phyloP scores from a whole-genome alignment of 2,888 invertebrate genomes.

The Scaptomyza reducta region DNA sequence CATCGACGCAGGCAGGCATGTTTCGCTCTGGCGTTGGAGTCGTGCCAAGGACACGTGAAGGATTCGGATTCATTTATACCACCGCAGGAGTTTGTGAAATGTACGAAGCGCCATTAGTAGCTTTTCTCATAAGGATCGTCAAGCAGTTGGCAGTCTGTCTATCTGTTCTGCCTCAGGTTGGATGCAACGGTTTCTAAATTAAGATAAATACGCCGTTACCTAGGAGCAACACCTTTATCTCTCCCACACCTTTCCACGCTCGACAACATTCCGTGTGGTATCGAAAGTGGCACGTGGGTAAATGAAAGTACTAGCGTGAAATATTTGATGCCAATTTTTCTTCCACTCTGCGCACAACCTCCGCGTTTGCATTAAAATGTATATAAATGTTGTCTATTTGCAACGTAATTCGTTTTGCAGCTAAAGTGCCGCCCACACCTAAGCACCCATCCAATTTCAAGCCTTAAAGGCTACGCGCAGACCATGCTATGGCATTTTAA shows the following conservation, averaged over 20 bases:
- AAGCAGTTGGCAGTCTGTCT: constrained; percentile 46
- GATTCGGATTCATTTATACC: constrained; percentile 65
- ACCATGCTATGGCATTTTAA: constrained; percentile 18
- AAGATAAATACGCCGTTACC: constrained; percentile 62
- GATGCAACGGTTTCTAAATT: constrained; percentile 61
- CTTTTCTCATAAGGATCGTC: constrained; percentile 46
- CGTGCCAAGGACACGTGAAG: constrained; percentile 73
- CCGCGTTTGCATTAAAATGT: constrained; percentile 36
- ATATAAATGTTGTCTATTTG: constrained; percentile 70
- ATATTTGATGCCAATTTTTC: constrained; percentile 70
- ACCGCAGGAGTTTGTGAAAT: constrained; percentile 33
- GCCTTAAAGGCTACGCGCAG: constrained; percentile 8
- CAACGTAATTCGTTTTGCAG: constrained; percentile 58
- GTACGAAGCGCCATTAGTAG: constrained; percentile 55
- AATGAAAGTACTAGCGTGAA: constrained; percentile 59
- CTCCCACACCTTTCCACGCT: not conserved
- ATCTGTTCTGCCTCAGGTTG: constrained; percentile 23
- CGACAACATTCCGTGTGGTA: constrained; percentile 12
- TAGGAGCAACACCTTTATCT: constrained; percentile 10
- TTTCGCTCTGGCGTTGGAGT: constrained; percentile 17
- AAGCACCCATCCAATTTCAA: not conserved
- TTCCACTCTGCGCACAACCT: constrained; percentile 2
- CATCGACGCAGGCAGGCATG: not conserved
- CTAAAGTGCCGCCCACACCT: constrained; percentile 30
- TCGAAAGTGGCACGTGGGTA: constrained; percentile 50